Evolutionary conservation across 2,113 vertebrate species (phyloP).

Genomic region (Corydoras maculifer): DNA sequence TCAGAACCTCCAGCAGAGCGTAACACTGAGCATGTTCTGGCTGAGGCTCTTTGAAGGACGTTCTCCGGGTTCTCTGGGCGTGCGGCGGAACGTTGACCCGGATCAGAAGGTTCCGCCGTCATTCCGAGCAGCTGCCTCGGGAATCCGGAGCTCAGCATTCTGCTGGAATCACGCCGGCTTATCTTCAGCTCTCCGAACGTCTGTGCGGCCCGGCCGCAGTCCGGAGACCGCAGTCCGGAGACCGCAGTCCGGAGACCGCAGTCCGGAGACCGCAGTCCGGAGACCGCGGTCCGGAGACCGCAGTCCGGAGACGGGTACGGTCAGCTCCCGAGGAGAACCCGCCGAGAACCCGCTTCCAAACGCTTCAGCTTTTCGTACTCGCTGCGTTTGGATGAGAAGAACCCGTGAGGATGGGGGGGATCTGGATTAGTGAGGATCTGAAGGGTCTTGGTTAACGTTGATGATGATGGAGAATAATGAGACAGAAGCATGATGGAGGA

Average conservation of each 20-base stretch:
- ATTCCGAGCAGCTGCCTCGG: conserved; percentile 7
- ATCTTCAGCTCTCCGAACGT: conserved; percentile 10
- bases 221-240: not conserved
- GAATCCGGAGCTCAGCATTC: conserved; percentile 9
- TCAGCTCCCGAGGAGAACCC: not conserved
- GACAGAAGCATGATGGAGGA: not conserved
- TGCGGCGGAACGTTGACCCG: not conserved
- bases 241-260: conserved; percentile 2
- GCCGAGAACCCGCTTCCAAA: too few species aligned
- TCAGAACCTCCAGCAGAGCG: too few species aligned
- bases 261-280: conserved; percentile 1
- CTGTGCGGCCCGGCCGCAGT: not conserved
- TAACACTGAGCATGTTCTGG: too few species aligned
- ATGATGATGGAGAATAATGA: not conserved
- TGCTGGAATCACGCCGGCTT: conserved; percentile 4
- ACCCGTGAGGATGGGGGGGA: too few species aligned
- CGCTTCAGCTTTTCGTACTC: too few species aligned
- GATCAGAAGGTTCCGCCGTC: not conserved
- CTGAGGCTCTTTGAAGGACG: too few species aligned
- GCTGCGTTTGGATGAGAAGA: too few species aligned
- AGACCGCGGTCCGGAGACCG: not conserved
- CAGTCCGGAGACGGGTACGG: conserved; percentile 2
- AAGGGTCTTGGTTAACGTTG: not conserved
- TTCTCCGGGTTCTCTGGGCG: too few species aligned
- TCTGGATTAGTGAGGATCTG: not conserved